These are phyloP conservation scores for Aphodius sticticus DNA, from an alignment of 2,888 invertebrate genomes.

Conservation along the genomic window DNA sequence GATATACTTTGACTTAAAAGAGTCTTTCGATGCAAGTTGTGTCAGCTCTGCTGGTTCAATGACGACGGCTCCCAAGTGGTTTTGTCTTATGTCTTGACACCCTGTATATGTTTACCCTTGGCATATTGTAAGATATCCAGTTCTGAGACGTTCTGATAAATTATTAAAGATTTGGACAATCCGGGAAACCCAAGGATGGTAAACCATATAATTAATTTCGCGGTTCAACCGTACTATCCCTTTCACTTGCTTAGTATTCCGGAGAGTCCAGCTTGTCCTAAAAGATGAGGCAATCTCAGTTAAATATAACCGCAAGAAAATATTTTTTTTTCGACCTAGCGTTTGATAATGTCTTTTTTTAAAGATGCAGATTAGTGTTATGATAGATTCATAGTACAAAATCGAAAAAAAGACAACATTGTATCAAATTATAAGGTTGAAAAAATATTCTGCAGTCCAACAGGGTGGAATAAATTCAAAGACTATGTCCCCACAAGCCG, in stretches of 20 bases:
- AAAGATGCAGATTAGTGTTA: neutral
- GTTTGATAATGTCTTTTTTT: no score
- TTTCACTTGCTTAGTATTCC: neutral
- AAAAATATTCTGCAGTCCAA: neutral
- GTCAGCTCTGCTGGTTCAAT: no score
- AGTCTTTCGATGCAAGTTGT: no score
- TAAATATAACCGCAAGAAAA: neutral
- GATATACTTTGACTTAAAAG: no score
- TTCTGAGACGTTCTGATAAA: neutral
- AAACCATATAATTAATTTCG: neutral
- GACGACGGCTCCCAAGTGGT: no score
- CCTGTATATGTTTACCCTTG: neutral
- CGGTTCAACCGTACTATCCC: neutral
- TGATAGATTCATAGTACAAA: no score
- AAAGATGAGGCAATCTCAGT: neutral
- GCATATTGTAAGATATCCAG: neutral
- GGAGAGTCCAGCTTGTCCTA: neutral
- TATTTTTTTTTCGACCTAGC: no score
- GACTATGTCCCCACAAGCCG: neutral
- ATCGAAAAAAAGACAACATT: neutral
- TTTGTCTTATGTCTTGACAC: no score
- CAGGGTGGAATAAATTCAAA: neutral
- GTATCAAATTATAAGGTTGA: neutral
- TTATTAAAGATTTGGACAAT: neutral
- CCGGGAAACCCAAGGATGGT: neutral